A percentile compares a stretch with the other conserved stretches of the same genome.
Conservation (phyloP, 2,113 vertebrate species). For the Sander vitreus region DNA sequence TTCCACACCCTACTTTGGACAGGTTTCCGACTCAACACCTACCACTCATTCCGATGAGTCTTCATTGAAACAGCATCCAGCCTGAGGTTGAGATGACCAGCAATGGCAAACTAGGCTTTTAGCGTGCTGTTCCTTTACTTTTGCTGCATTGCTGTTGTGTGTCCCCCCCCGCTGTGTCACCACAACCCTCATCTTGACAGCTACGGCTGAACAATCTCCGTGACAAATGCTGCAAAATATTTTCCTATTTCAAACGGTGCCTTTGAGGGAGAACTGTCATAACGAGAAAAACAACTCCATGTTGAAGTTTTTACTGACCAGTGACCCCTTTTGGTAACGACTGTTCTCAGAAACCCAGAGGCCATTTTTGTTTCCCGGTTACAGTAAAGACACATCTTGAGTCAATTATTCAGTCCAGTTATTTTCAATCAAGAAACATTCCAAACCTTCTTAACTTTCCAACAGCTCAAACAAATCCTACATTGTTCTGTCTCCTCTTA, state of each 20-base stretch:
- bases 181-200: conserved; percentile 26
- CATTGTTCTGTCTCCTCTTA: not conserved
- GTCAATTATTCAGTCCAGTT: not conserved
- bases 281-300: not conserved
- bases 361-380: not conserved
- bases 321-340: not conserved
- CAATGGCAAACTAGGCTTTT: conserved; percentile 12
- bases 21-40: conserved; percentile 29
- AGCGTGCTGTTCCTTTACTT: conserved; percentile 24
- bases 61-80: conserved; percentile 28
- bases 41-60: conserved; percentile 39
- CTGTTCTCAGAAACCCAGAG: not conserved
- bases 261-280: not conserved
- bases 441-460: not conserved
- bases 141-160: not conserved
- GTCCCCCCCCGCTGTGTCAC: conserved; percentile 9
- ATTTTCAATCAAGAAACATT: not conserved
- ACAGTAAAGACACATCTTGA: not conserved
- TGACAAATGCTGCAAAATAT: conserved; percentile 3
- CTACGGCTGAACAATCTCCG: not conserved
- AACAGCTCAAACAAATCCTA: not conserved
- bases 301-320: not conserved
- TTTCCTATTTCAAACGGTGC: not conserved
- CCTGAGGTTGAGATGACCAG: conserved; percentile 1
- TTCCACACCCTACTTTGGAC: conserved; percentile 8